Evolutionary conservation across 1,140 invertebrate species (phyloP), one percentile per base, ranked within the genome.

Genomic region (Maconellicoccus hirsutus): DNA sequence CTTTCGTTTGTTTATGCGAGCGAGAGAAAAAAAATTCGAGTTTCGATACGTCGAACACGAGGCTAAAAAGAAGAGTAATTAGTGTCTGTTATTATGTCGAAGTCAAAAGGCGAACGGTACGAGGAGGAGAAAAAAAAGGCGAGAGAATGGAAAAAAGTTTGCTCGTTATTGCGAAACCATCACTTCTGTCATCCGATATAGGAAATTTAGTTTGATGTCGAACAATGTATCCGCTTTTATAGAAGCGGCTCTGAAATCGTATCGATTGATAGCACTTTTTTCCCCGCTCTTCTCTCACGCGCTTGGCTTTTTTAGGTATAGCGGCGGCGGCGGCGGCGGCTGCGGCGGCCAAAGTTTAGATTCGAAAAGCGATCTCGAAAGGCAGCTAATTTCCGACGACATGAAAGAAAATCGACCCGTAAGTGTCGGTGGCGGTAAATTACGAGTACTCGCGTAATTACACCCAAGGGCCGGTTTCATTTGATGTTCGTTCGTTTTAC

Each of bases 341-440:
- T n/a, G n/a, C 33, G 33, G 33, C 14, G 42, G 42, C 2, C 42
- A 52, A 52, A 52, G 42, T 52, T 52, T 52, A 14, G 42, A 52
- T 16, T 16, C 42, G 6, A 52, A 52, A 52, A 52, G 42, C n/a
- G 42, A 52, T 2, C 12, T 52, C 42, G 42, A 52, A 52, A 6
- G 42, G 10, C 42, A 52, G n/a, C 10, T 69, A n/a, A 69, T 26
- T 42, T 19, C 29, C 61, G 21, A 52, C 70, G 23, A 61, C 29
- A 23, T 29, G 27, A 29, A 70, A 38, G 26, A 70, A 70, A 71
- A 70, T 70, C 59, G 23, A 21, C 33, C 33, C 1, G 59, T 69
- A 29, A 70, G 38, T 29, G 3, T 23, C 21, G 27, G 42, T 3
- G 12, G 3, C 29, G 29, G 29, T 52, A 52, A 52, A 3, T 19